Evolutionary conservation across 2,888 invertebrate species (phyloP).

Genomic region (Eutolmus rufibarbis): DNA sequence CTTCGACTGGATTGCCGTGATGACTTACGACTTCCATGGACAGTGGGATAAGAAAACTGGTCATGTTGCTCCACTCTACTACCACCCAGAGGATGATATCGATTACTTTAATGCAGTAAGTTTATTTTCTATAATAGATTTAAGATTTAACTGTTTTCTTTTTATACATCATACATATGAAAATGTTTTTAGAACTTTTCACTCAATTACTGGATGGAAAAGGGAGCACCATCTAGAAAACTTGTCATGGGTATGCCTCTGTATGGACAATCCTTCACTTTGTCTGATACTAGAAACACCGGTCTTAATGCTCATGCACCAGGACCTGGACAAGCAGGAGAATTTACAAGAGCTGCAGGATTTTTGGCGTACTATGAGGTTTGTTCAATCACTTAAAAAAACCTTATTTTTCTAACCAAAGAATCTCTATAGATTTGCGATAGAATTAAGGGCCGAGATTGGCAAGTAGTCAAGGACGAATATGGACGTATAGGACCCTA

Average conservation of each 20-base stretch:
- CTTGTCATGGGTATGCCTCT: constrained; percentile 89
- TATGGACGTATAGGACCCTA: constrained; percentile 85
- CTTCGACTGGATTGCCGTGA: constrained; percentile 90
- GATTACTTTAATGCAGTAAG: constrained; percentile 83
- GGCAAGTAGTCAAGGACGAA: constrained; percentile 82
- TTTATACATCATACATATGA: no score
- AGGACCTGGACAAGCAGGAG: constrained; percentile 82
- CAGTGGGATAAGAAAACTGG: constrained; percentile 93
- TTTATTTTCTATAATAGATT: constrained; percentile 49
- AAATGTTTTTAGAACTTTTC: constrained; percentile 74
- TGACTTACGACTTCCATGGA: constrained; percentile 92
- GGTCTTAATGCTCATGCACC: constrained; percentile 80
- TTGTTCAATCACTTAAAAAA: constrained; percentile 44
- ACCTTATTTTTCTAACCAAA: not conserved
- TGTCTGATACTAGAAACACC: constrained; percentile 68
- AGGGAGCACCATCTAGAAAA: constrained; percentile 82
- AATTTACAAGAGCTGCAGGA: constrained; percentile 83
- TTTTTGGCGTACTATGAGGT: constrained; percentile 90
- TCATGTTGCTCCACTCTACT: constrained; percentile 84
- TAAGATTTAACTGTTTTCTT: not conserved
- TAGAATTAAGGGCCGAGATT: constrained; percentile 76
- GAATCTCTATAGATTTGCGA: constrained; percentile 74
- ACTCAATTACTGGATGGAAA: constrained; percentile 86
- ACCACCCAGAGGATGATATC: constrained; percentile 82
- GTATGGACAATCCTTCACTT: constrained; percentile 85